These are phyloP conservation scores for Symphodus melops DNA, from an alignment of 2,113 vertebrate species.

Conservation along the genomic window DNA sequence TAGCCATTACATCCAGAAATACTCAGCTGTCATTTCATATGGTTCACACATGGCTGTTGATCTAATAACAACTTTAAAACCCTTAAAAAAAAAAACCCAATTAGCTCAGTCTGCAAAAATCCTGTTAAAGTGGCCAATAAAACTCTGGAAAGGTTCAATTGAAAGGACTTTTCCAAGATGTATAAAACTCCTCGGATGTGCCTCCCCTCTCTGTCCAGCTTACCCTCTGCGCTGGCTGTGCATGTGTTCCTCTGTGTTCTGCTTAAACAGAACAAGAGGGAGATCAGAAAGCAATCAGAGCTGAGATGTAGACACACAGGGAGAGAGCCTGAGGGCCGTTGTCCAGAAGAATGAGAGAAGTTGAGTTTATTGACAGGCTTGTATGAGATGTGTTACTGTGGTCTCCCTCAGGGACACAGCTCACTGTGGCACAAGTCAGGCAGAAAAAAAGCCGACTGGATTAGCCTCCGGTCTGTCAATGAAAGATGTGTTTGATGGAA, in stretches of 20 bases:
- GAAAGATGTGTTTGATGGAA: neutral
- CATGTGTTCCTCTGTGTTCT: conserved; percentile 51
- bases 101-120: neutral
- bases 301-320: conserved; percentile 50
- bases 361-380: conserved; percentile 68
- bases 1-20: neutral
- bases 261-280: conserved; percentile 64
- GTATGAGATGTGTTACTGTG: conserved; percentile 60
- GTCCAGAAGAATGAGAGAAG: conserved; percentile 48
- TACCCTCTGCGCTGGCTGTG: conserved; percentile 57
- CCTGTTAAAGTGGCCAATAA: conserved; percentile 6
- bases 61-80: no score
- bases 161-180: conserved; percentile 1
- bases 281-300: conserved; percentile 71
- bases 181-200: neutral
- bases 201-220: neutral
- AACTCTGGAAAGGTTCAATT: conserved; percentile 43
- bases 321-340: conserved; percentile 53
- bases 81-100: no score
- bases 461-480: conserved; percentile 19
- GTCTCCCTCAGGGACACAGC: conserved; percentile 45
- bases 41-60: no score
- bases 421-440: conserved; percentile 43
- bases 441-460: conserved; percentile 39
- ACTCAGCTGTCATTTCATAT: neutral